A percentile compares a stretch with the other conserved stretches of the same genome.
Evolutionary conservation across 2,113 vertebrate genomes (phyloP).

Genomic region (Climacteris rufus): DNA sequence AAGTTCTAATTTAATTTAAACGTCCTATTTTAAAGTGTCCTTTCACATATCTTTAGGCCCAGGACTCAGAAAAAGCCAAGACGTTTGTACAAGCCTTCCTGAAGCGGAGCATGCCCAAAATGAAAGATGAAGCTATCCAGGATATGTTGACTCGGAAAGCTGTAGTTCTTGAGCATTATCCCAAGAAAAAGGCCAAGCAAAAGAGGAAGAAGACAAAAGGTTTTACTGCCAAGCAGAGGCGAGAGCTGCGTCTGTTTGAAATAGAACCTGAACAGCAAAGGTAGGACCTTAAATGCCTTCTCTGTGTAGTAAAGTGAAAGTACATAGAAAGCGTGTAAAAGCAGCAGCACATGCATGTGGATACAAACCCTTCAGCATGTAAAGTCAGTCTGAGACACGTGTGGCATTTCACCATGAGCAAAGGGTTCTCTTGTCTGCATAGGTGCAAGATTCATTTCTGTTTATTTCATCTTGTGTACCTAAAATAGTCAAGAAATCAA

Average conservation of each 20-base stretch:
- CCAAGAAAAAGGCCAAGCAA: constrained; percentile 49
- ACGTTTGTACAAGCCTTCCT: constrained; percentile 82
- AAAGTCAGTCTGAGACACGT: neutral
- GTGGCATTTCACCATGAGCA: neutral
- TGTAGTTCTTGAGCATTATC: constrained; percentile 74
- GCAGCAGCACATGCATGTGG: rapidly evolving
- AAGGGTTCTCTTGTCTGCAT: neutral
- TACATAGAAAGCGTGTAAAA: rapidly evolving
- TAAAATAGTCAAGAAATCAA: neutral
- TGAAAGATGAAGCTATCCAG: constrained; percentile 16
- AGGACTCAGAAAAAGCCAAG: constrained; percentile 48
- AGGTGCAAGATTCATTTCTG: neutral
- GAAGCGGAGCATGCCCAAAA: constrained; percentile 66
- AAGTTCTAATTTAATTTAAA: neutral
- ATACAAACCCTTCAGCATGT: rapidly evolving
- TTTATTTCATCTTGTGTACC: neutral
- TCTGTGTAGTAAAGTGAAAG: neutral
- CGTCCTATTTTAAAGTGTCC: rapidly evolving
- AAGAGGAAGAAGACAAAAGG: constrained; percentile 72
- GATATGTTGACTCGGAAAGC: constrained; percentile 77
- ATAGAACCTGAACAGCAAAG: constrained; percentile 83
- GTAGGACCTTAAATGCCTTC: constrained; percentile 24
- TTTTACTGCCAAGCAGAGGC: constrained; percentile 77
- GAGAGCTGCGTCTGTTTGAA: constrained; percentile 79
- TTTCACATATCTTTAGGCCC: constrained; percentile 35